phyloP scores from a whole-genome alignment of 2,888 invertebrate species.

The Lithophane leautieri region DNA sequence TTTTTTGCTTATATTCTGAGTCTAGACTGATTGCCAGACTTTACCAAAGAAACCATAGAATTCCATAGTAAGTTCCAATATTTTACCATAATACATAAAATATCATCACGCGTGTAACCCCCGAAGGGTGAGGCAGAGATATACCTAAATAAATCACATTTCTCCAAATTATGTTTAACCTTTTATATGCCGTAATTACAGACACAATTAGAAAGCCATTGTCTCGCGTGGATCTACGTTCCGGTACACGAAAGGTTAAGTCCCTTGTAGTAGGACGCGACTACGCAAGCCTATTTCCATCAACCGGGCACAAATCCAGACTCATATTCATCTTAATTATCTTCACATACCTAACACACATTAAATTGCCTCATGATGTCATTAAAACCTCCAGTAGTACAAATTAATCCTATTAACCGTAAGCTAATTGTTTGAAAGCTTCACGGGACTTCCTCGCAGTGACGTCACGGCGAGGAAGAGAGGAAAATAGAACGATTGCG shows the following conservation, averaged over 20 bases:
- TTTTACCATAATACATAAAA: too few species aligned
- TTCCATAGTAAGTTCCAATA: not conserved
- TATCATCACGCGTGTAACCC: too few species aligned
- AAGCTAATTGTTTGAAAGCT: slow-evolving; percentile 26
- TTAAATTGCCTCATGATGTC: not conserved
- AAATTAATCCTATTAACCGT: slow-evolving; percentile 19
- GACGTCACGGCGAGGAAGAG: slow-evolving; percentile 33
- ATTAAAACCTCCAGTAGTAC: not conserved
- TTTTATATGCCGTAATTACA: too few species aligned
- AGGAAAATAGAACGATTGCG: slow-evolving; percentile 37
- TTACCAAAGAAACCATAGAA: not conserved
- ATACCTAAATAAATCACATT: not conserved
- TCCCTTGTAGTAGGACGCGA: too few species aligned
- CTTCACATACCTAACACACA: too few species aligned
- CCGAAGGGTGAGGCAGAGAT: too few species aligned
- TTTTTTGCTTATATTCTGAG: not conserved
- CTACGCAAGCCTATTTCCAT: not conserved
- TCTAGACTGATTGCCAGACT: not conserved
- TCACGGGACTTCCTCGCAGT: slow-evolving; percentile 44
- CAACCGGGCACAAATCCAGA: not conserved
- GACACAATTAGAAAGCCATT: too few species aligned
- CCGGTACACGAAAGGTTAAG: too few species aligned
- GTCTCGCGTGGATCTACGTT: too few species aligned
- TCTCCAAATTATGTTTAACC: too few species aligned
- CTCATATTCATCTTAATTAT: not conserved